Percentiles rank a stretch among this genome's conserved stretches.
Evolutionary conservation across 2,113 vertebrate genomes (phyloP).

Genomic region (Spea bombifrons): DNA sequence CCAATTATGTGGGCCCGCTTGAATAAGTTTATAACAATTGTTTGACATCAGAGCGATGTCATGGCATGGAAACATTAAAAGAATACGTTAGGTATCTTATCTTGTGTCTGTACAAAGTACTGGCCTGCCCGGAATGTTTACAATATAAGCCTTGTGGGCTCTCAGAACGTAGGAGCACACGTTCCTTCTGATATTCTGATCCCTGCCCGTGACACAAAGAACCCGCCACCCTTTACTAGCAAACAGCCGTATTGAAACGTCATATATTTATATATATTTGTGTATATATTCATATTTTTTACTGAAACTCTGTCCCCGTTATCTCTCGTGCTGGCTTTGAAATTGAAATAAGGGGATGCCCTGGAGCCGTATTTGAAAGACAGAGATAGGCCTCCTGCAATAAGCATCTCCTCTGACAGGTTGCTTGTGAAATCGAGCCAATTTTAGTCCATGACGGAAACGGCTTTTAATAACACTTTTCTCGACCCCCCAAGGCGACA

Average conservation of each 20-base stretch:
- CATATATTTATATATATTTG: slow-evolving; percentile 14
- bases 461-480: slow-evolving; percentile 42
- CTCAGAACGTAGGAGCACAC: too few relatives aligned
- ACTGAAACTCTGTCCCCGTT: slow-evolving; percentile 19
- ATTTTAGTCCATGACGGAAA: slow-evolving; percentile 34
- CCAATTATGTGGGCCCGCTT: too few relatives aligned
- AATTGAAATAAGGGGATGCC: slow-evolving; percentile 54
- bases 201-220: slow-evolving; percentile 3
- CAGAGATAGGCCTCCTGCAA: slow-evolving; percentile 37
- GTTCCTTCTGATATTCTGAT: slow-evolving; percentile 1
- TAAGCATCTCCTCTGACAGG: slow-evolving; percentile 45
- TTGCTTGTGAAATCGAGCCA: slow-evolving; percentile 38
- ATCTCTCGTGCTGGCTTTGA: slow-evolving; percentile 50
- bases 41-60: too few relatives aligned
- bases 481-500: slow-evolving; percentile 25
- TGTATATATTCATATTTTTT: slow-evolving; percentile 20
- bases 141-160: too few relatives aligned
- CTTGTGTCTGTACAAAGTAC: too few relatives aligned
- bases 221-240: slow-evolving; percentile 2
- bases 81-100: too few relatives aligned
- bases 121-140: too few relatives aligned
- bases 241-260: slow-evolving; percentile 9
- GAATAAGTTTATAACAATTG: too few relatives aligned
- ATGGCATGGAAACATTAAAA: too few relatives aligned
- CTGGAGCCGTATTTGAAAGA: slow-evolving; percentile 48